Evolutionary conservation across 2,888 invertebrate genomes (phyloP), one percentile per base, ranked within the genome.

Genomic region (Coleophora flavipennella): DNA sequence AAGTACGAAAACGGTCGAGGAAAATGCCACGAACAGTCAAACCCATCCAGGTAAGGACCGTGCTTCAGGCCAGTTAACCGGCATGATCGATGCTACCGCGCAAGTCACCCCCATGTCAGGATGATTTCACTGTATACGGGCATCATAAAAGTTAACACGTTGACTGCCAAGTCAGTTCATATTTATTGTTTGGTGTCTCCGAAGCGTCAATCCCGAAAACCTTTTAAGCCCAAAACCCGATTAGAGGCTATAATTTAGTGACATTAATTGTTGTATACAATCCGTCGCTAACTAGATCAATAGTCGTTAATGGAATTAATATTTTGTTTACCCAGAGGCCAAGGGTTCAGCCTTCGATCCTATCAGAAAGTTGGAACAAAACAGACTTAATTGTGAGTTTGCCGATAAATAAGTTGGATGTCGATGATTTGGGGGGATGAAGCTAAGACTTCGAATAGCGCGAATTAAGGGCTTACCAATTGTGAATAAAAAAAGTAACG

Each of bases 351-450:
- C 35, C 29, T 72, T 79, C 79, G 78, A 80, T 78, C 55, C 68
- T 76, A 76, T 80, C 77, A 78, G 65, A 62, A 76, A 79, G 70
- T 80, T 67, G 67, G 58, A 69, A 68, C 67, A 62, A 69, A 74
- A 76, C 66, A 65, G 67, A 76, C 78, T 80, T 80, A 77, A 78
- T 79, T 68, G 66, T 61, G 59, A 60, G 64, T 65, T 61, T 57
- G 28, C 13, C 28, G 28, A 28, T 29, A 57, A 55, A 14, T 28
- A 28, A 11, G 33, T 36, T 34, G 12, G 25, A 31, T 28, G 28
- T 35, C 34, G 29, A 37, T 37, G 37, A 36, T 40, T 33, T 33
- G 3, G 29, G 20, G 20, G 20, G 20, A 20, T 20, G 20, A 20
- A 20, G 20, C 20, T 3, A 20, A 20, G 20, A 4, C 6, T 20